phyloP scores from a whole-genome alignment of 2,113 vertebrate species.

The Salminus brasiliensis region DNA sequence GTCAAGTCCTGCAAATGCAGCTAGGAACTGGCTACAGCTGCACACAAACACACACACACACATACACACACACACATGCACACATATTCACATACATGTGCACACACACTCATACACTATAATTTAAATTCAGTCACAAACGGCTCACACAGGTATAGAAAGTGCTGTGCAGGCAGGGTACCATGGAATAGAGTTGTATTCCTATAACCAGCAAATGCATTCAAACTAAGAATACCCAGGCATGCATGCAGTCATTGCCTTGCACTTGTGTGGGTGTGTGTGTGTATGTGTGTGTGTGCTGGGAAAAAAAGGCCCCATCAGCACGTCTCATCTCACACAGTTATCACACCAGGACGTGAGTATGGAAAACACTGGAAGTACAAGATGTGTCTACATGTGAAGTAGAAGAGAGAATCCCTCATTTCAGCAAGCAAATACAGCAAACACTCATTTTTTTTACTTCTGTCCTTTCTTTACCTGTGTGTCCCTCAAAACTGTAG shows the following conservation, averaged over 20 bases:
- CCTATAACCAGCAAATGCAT: slow-evolving; percentile 28
- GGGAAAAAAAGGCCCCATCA: slow-evolving; percentile 51
- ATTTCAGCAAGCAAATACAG: slow-evolving; percentile 78
- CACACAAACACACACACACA: slow-evolving; percentile 16
- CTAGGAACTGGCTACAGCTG: slow-evolving; percentile 72
- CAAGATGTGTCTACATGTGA: slow-evolving; percentile 92
- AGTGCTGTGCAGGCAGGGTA: slow-evolving; percentile 36
- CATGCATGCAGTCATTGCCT: slow-evolving; percentile 24
- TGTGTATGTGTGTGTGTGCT: slow-evolving; percentile 37
- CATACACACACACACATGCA: slow-evolving; percentile 43
- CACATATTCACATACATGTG: slow-evolving; percentile 27
- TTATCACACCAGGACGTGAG: slow-evolving; percentile 60
- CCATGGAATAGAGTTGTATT: slow-evolving; percentile 28
- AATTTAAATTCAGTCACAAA: slow-evolving; percentile 30
- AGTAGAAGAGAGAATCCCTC: slow-evolving; percentile 81
- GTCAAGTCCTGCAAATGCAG: slow-evolving; percentile 99
- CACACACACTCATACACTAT: slow-evolving; percentile 4
- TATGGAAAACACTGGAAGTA: slow-evolving; percentile 95
- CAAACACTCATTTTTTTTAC: slow-evolving; percentile 73
- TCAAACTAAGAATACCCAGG: slow-evolving; percentile 28
- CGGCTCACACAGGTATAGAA: slow-evolving; percentile 31
- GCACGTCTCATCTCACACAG: slow-evolving; percentile 63
- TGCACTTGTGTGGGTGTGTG: slow-evolving; percentile 36
- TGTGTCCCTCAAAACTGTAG: slow-evolving; percentile 31
- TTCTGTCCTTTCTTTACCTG: slow-evolving; percentile 49